phyloP scores from a whole-genome alignment of 2,113 vertebrate species.

The Engraulis encrasicolus region DNA sequence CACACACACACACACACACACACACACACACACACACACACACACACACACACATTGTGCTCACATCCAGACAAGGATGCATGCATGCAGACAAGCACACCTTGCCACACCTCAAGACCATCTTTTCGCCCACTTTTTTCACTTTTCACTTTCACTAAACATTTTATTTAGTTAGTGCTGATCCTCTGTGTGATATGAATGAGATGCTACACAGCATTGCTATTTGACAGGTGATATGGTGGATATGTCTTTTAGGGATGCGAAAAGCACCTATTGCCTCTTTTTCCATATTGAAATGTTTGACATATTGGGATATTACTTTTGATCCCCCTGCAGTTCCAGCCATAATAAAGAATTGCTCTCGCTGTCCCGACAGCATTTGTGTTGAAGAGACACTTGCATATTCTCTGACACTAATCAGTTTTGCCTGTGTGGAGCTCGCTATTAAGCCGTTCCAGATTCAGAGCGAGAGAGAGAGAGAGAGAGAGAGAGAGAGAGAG shows the following conservation, averaged over 20 bases:
- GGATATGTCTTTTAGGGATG: not conserved
- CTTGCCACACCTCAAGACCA: no score
- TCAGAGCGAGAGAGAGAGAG: no score
- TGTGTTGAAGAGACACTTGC: constrained; percentile 14
- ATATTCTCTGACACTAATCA: constrained; percentile 31
- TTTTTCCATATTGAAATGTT: constrained; percentile 9
- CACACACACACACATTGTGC: no score
- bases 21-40: no score
- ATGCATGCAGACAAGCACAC: no score
- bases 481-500: no score
- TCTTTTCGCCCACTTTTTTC: no score
- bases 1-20: no score
- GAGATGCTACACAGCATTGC: not conserved
- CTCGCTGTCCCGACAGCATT: not conserved
- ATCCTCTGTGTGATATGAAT: not conserved
- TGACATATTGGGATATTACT: constrained; percentile 2
- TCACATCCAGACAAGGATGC: no score
- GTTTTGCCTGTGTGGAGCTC: constrained; percentile 17
- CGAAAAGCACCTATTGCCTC: not conserved
- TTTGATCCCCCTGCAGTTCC: not conserved
- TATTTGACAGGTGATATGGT: not conserved
- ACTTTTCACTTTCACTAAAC: no score
- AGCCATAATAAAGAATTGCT: constrained; percentile 10
- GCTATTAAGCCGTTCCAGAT: not conserved
- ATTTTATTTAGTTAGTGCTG: not conserved